A percentile compares a stretch with the other conserved stretches of the same genome.
Evolutionary conservation across 2,113 vertebrate genomes (phyloP).

Genomic region (Heteronetta atricapilla): DNA sequence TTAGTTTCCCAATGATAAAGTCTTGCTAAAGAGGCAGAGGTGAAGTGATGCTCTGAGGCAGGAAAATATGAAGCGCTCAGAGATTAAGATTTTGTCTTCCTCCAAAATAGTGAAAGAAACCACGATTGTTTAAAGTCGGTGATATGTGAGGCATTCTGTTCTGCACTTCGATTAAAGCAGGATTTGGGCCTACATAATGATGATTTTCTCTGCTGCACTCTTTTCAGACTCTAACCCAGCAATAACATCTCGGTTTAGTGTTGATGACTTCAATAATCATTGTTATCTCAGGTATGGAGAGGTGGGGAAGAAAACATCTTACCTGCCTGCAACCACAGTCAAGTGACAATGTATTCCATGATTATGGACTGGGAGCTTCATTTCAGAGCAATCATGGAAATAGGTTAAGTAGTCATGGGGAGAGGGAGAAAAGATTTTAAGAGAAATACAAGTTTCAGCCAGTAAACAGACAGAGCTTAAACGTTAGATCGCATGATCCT

Average conservation of each 20-base stretch:
- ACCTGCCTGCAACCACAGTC: background rate
- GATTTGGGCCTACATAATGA: background rate
- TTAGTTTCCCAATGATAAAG: background rate
- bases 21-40: background rate
- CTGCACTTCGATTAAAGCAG: background rate
- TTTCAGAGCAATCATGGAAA: background rate
- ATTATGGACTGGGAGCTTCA: background rate
- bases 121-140: background rate
- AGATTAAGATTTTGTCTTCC: background rate
- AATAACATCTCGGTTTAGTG: background rate
- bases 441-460: background rate
- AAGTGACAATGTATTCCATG: background rate
- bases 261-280: background rate
- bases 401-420: background rate
- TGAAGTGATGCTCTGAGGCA: background rate
- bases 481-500: background rate
- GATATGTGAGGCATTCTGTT: background rate
- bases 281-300: background rate
- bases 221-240: background rate
- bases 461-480: background rate
- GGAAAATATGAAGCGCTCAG: background rate
- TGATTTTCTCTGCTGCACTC: background rate
- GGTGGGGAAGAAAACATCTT: background rate
- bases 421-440: background rate
- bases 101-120: background rate